Percentiles rank a stretch among this genome's conserved stretches.
Conservation (phyloP, 2,888 invertebrate species). For the Mycogona germanica region DNA sequence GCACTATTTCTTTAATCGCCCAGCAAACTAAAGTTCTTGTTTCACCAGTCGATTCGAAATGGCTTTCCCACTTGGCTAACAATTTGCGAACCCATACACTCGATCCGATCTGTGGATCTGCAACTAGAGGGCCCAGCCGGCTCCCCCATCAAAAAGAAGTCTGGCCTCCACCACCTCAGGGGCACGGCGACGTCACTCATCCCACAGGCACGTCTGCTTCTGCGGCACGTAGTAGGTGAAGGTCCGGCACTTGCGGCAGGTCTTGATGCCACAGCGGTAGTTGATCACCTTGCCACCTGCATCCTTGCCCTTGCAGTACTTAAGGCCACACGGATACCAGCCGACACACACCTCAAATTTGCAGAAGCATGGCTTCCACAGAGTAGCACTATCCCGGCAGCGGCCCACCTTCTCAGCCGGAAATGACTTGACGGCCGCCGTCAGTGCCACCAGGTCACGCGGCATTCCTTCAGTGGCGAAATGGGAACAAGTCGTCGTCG, state of each 20-base stretch:
- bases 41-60: no score
- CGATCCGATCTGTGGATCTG: no score
- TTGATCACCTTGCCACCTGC: constrained; percentile 48
- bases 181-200: constrained; percentile 26
- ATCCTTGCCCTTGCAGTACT: constrained; percentile 79
- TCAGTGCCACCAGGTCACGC: constrained; percentile 42
- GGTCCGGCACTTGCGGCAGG: constrained; percentile 78
- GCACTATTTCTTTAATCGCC: no score
- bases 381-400: constrained; percentile 29
- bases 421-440: constrained; percentile 57
- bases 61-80: no score
- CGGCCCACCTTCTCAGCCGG: constrained; percentile 41
- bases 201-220: constrained; percentile 61
- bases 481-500: no score
- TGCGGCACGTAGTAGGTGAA: constrained; percentile 75
- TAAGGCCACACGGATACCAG: constrained; percentile 92
- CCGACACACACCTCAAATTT: constrained; percentile 78
- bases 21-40: no score
- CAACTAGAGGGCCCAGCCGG: no score
- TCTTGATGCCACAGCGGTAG: constrained; percentile 91
- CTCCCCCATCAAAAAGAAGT: no score
- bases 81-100: no score
- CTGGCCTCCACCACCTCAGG: no score
- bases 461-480: no score
- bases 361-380: constrained; percentile 56